Evolutionary conservation across 2,888 invertebrate species (phyloP).

Genomic region (Tubulanus polymorphus): DNA sequence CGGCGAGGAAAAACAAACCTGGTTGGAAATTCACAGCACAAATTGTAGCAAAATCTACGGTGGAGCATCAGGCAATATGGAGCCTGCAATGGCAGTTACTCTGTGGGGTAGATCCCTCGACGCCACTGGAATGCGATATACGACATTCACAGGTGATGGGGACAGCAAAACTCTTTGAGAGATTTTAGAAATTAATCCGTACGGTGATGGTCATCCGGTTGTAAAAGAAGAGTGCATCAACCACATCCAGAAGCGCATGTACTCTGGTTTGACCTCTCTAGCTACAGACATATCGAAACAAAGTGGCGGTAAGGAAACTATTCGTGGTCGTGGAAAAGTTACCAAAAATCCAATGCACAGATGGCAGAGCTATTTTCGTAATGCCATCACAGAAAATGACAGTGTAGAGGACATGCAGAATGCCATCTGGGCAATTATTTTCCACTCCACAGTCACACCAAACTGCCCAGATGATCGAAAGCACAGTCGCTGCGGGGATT

Average conservation of each 20-base stretch:
- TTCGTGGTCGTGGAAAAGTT: neutral
- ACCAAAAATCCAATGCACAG: neutral
- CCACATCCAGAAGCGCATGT: constrained; percentile 9
- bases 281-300: neutral
- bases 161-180: neutral
- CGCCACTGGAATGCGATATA: constrained; percentile 4
- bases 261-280: neutral
- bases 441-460: neutral
- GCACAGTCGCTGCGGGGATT: neutral
- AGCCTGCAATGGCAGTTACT: constrained; percentile 2
- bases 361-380: neutral
- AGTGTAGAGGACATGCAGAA: constrained; percentile 4
- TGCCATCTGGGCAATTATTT: constrained; percentile 8
- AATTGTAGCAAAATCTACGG: constrained; percentile 6
- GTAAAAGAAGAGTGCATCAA: constrained; percentile 9
- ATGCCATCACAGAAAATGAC: neutral
- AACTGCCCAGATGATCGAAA: neutral
- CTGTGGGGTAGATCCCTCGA: constrained; percentile 4
- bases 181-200: constrained; percentile 1
- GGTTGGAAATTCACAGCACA: neutral
- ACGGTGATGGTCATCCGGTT: neutral
- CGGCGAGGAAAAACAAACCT: neutral
- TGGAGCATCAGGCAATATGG: constrained; percentile 5
- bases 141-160: constrained; percentile 6
- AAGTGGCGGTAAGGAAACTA: neutral